A percentile compares a stretch with the other conserved stretches of the same genome.
Evolutionary conservation across 2,888 invertebrate genomes (phyloP).

Genomic region (Oscheius myriophilus): DNA sequence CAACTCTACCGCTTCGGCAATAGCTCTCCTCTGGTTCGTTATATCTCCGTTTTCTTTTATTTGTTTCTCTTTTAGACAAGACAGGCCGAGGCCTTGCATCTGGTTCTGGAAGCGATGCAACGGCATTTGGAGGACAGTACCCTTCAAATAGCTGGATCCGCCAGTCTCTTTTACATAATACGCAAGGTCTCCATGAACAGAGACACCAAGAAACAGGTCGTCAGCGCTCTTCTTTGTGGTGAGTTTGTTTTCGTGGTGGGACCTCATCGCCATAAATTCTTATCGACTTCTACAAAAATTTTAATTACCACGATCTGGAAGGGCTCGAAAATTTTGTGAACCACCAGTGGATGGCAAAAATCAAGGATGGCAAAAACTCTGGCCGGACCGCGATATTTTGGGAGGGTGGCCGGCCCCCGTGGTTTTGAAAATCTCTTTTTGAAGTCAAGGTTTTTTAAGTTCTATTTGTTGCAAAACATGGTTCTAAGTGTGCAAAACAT

Average conservation of each 20-base stretch:
- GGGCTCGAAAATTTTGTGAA: no score
- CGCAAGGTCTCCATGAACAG: conserved; percentile 64
- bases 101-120: conserved; percentile 89
- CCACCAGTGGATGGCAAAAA: no score
- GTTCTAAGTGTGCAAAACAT: no score
- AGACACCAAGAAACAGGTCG: conserved; percentile 63
- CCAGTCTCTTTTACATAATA: conserved; percentile 60
- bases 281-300: neutral
- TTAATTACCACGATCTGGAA: no score
- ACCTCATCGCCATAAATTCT: no score
- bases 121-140: conserved; percentile 85
- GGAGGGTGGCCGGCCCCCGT: no score
- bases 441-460: no score
- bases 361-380: no score
- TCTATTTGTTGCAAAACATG: no score
- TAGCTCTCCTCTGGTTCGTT: conserved; percentile 49
- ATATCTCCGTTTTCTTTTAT: neutral
- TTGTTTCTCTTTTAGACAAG: conserved; percentile 37
- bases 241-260: neutral
- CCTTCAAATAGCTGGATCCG: conserved; percentile 80
- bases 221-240: conserved; percentile 62
- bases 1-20: conserved; percentile 71
- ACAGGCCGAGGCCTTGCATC: conserved; percentile 69
- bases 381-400: no score
- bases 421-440: no score